Percentiles rank a stretch among this genome's conserved stretches.
Conservation (phyloP, 1,140 invertebrate species). For the Patella vulgata region DNA sequence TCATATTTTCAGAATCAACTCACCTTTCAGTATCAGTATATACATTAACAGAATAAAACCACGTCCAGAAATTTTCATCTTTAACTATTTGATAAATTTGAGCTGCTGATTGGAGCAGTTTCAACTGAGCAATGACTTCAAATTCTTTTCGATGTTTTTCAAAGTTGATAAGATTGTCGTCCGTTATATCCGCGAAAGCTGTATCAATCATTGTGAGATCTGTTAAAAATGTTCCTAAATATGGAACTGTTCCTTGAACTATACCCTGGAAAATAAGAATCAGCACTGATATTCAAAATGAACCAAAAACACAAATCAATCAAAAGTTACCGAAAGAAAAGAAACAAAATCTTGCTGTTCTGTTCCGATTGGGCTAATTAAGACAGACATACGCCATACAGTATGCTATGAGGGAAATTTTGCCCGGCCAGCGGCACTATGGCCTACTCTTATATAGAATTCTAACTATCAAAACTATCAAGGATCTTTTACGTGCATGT, state of each 20-base stretch:
- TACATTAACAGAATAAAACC: constrained; percentile 91
- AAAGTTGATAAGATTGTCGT: constrained; percentile 91
- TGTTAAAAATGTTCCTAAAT: constrained; percentile 97
- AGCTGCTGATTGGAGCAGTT: constrained; percentile 91
- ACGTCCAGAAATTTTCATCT: constrained; percentile 86
- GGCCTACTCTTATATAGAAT: too few species aligned
- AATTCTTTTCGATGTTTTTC: constrained; percentile 99
- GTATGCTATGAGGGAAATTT: too few species aligned
- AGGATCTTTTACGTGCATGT: too few species aligned
- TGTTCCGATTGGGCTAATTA: too few species aligned
- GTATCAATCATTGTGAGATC: constrained; percentile 99
- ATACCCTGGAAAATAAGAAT: constrained; percentile 59
- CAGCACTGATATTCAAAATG: too few species aligned
- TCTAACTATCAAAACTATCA: too few species aligned
- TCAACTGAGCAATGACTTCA: constrained; percentile 96
- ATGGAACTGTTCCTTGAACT: constrained; percentile 93
- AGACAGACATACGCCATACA: too few species aligned
- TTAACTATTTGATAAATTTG: constrained; percentile 91
- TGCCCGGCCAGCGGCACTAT: too few species aligned
- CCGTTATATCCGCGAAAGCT: constrained; percentile 83
- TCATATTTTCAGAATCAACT: too few species aligned
- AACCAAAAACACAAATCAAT: neutral
- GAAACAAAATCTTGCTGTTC: too few species aligned
- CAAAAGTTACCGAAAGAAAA: too few species aligned
- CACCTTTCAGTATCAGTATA: constrained; percentile 92